Evolutionary conservation across 2,888 invertebrate genomes (phyloP).

Genomic region (Watsonalla cultraria): DNA sequence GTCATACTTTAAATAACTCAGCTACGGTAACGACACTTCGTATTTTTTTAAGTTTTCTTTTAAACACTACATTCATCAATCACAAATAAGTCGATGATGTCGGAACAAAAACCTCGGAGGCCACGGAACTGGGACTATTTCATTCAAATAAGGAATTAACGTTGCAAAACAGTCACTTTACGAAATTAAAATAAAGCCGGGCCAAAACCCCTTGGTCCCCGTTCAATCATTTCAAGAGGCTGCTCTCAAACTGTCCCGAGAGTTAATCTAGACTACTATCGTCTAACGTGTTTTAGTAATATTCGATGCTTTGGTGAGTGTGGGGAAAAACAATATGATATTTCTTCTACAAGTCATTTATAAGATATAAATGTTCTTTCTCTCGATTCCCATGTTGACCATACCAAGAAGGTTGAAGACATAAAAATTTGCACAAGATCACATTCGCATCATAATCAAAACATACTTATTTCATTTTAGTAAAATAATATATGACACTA

Average conservation of each 20-base stretch:
- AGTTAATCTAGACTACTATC: constrained; percentile 47
- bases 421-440: no score
- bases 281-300: constrained; percentile 28
- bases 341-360: no score
- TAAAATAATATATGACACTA: no score
- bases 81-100: constrained; percentile 33
- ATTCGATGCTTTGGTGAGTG: constrained; percentile 33
- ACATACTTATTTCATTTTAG: no score
- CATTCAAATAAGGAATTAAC: constrained; percentile 54
- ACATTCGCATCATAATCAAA: no score
- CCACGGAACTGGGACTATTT: constrained; percentile 42
- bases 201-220: constrained; percentile 70
- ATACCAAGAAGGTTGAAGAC: no score
- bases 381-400: no score
- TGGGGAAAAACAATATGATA: background rate
- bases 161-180: constrained; percentile 74
- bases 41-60: background rate
- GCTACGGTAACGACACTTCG: no score
- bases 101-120: constrained; percentile 38
- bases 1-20: no score
- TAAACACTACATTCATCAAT: constrained; percentile 24
- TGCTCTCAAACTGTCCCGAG: constrained; percentile 61
- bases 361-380: no score
- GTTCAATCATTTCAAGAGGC: constrained; percentile 74
- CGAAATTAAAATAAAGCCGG: constrained; percentile 73